Percentiles rank a stretch among this genome's conserved stretches.
Conservation (phyloP, 37 sponge, comb jelly and placozoan species). For the Dysidea cf. avara region DNA sequence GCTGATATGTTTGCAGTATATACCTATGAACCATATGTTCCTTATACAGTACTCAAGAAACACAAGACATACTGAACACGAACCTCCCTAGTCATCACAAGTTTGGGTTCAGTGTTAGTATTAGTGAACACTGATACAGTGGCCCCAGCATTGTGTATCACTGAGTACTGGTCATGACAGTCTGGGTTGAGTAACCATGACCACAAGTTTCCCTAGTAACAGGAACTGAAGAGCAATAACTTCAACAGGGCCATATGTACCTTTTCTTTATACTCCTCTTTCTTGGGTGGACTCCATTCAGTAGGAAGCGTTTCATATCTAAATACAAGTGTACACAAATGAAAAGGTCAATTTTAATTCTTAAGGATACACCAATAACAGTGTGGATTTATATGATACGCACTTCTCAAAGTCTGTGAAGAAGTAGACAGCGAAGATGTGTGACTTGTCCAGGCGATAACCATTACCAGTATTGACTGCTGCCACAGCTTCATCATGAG, state of each 20-base stretch:
- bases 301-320: slow-evolving; percentile 63
- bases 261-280: slow-evolving; percentile 54
- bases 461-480: slow-evolving; percentile 95
- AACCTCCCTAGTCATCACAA: slow-evolving; percentile 72
- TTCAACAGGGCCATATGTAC: slow-evolving; percentile 21
- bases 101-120: slow-evolving; percentile 58
- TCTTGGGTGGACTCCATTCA: slow-evolving; percentile 72
- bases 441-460: slow-evolving; percentile 90
- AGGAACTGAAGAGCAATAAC: slow-evolving; percentile 10
- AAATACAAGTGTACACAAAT: slow-evolving; percentile 8
- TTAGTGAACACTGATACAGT: slow-evolving; percentile 54
- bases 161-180: slow-evolving; percentile 91
- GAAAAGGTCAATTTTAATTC: not conserved
- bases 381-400: too few relatives aligned
- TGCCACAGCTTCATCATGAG: slow-evolving; percentile 66
- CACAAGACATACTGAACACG: not conserved
- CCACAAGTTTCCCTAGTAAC: slow-evolving; percentile 89
- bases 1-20: too few relatives aligned
- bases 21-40: too few relatives aligned
- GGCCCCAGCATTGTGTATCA: slow-evolving; percentile 67
- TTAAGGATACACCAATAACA: too few relatives aligned
- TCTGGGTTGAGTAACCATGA: slow-evolving; percentile 90
- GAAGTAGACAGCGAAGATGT: slow-evolving; percentile 88
- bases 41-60: too few relatives aligned
- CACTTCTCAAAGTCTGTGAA: slow-evolving; percentile 94